Evolutionary conservation across 2,113 vertebrate species (phyloP), one percentile per base, ranked within the genome.

Genomic region (Triplophysa rosa): DNA sequence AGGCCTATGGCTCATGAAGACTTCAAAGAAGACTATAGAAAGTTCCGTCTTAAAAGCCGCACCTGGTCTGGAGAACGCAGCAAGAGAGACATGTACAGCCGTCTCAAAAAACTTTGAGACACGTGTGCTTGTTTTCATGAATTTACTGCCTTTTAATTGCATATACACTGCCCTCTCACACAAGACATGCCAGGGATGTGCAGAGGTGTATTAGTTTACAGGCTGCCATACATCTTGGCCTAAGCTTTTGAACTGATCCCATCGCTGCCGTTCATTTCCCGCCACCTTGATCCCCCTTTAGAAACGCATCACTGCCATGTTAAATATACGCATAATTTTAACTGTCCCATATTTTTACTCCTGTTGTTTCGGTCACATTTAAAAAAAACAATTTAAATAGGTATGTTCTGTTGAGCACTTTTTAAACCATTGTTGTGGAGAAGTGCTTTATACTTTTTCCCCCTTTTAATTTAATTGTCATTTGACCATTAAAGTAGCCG

Each of bases 1-100:
- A 90, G 94, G 9, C 95, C 96, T 17, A 98, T 99, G 96, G 88
- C 93, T 88, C 95, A 98, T 24, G 86, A 94, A 75, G 95, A 94
- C 84, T 98, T 94, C 88, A 95, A 88, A 86, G 95, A 97, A 2
- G 94, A 98, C 76, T 90, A 97, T 80, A 92, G 91, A 67, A 92
- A 84, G 47, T 99, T 95, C 77, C 94, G 95, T 21, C 87, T 93
- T 3, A 96, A 93, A 89, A 97, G 95, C 2, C 93, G 95, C 3
- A 96, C 94, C 2, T 96, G 95, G 94, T 94, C 93, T 0, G 95
- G 95, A 0, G 98, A 99, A 85, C 95, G 94, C 88, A 99, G 98
- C 92, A 99, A 98, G 81, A 86, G 97, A 56, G 95, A 98, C 54
- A 93, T 97, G 90, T 99, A 99, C 90, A 96, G 95, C 63, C 94